Conservation (phyloP, 2,113 vertebrate genomes). For the Callipepla squamata region DNA sequence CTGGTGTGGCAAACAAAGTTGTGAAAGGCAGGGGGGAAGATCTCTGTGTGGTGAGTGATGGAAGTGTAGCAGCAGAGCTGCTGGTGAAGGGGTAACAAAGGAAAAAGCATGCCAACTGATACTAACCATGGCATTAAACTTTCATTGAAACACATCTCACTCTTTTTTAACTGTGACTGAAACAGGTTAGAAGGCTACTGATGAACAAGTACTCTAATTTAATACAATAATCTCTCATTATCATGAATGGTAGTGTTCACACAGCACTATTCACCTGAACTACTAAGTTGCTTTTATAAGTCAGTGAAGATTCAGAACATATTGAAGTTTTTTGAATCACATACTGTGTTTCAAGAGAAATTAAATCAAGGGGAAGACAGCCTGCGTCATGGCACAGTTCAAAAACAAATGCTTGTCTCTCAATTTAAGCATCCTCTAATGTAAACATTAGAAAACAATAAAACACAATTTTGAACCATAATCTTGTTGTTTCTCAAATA, state of each 20-base stretch:
- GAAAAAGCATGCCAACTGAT: not conserved
- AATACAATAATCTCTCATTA: not conserved
- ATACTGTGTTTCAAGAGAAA: not conserved
- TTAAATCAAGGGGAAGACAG: not conserved
- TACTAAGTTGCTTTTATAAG: not conserved
- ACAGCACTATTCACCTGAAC: not conserved
- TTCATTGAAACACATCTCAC: not conserved
- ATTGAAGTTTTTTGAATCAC: not conserved
- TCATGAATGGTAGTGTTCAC: not conserved
- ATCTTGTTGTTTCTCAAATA: not conserved
- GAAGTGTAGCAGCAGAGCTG: not conserved
- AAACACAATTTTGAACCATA: not conserved
- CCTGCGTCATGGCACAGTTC: not conserved
- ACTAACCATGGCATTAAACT: not conserved
- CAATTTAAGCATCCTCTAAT: not conserved
- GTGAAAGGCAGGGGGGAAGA: not conserved
- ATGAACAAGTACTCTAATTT: not conserved
- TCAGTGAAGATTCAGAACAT: not conserved
- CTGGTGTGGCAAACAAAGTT: not conserved
- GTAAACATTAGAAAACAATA: not conserved
- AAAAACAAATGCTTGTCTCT: not conserved
- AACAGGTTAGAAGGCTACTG: not conserved
- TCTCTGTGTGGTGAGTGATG: accelerated
- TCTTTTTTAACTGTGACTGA: not conserved
- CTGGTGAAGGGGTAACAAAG: not conserved